These are phyloP conservation scores for Phaonia tiefii DNA, from an alignment of 2,888 invertebrate genomes.

Conservation along the genomic window DNA sequence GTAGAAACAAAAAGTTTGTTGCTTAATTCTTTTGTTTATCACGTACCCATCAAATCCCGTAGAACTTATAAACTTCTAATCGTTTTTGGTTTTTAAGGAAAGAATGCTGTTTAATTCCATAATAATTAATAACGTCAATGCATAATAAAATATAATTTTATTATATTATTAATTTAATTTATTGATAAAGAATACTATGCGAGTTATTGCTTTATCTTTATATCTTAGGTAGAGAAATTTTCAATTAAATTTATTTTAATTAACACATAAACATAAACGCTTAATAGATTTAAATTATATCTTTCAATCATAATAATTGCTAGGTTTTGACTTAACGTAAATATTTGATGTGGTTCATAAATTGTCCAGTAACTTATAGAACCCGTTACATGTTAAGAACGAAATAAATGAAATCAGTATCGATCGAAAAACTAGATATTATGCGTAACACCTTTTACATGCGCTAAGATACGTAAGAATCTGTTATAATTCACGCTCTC, in stretches of 20 bases:
- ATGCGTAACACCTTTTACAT: conserved; percentile 48
- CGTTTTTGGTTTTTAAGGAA: no score
- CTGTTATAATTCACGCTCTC: no score
- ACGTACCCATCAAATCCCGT: background rate
- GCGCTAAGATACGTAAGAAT: no score
- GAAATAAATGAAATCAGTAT: conserved; percentile 29
- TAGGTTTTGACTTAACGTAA: background rate
- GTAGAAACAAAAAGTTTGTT: background rate
- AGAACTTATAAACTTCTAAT: no score
- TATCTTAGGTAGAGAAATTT: background rate
- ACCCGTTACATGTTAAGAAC: background rate
- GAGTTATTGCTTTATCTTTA: background rate
- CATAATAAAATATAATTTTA: background rate
- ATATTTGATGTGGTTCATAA: no score
- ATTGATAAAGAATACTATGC: background rate
- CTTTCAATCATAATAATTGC: conserved; percentile 29
- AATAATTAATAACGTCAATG: background rate
- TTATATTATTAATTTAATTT: no score
- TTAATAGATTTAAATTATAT: conserved; percentile 50
- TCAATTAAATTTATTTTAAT: conserved; percentile 2
- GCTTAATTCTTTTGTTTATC: conserved; percentile 39
- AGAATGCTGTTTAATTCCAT: background rate
- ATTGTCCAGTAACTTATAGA: background rate
- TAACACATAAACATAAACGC: conserved; percentile 21
- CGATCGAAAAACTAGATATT: background rate